phyloP scores from a whole-genome alignment of 2,797 vertebrate genomes.

The Lithobates pipiens region DNA sequence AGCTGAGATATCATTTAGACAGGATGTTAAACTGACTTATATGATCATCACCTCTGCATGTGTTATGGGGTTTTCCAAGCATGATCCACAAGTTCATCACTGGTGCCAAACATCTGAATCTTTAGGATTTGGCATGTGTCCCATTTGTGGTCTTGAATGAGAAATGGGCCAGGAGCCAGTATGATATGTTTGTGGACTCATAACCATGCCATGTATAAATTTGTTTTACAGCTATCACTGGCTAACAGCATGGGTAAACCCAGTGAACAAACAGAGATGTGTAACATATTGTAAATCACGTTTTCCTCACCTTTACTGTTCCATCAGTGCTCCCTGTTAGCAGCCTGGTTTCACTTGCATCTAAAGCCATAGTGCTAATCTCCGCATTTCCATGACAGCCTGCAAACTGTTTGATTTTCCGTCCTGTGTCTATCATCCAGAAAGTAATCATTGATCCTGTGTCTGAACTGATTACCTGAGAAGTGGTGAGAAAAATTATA shows the following conservation, averaged over 20 bases:
- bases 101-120: too few species aligned
- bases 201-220: too few species aligned
- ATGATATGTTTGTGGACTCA: too few species aligned
- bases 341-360: constrained; percentile 76
- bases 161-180: too few species aligned
- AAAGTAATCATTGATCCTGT: constrained; percentile 80
- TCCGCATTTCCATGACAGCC: constrained; percentile 83
- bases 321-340: constrained; percentile 80
- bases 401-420: constrained; percentile 83
- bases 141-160: too few species aligned
- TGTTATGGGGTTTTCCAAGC: too few species aligned
- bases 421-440: constrained; percentile 84
- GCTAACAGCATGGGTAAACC: neutral
- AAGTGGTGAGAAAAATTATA: constrained; percentile 62
- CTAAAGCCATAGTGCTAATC: constrained; percentile 80
- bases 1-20: too few species aligned
- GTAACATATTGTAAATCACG: neutral
- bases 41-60: too few species aligned
- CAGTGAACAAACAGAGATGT: neutral
- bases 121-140: too few species aligned
- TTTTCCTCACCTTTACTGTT: constrained; percentile 74
- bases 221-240: neutral
- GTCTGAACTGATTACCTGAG: constrained; percentile 82
- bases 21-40: too few species aligned
- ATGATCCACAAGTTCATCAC: too few species aligned